These are phyloP conservation scores for Neomicropteryx cornuta DNA, from an alignment of 1,140 invertebrate species.

Conservation along the genomic window DNA sequence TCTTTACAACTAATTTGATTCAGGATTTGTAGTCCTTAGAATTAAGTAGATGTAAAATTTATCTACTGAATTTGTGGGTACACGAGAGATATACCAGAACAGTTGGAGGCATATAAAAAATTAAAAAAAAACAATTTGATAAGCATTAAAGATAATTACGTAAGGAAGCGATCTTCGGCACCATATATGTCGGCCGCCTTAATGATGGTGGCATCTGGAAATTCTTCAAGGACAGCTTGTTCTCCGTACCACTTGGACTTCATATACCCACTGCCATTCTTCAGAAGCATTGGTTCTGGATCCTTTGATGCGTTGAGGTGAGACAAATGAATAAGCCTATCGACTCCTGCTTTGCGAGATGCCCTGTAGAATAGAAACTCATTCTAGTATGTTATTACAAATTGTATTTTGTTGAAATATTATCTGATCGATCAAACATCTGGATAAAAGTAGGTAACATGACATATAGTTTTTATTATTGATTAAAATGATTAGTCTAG, in stretches of 20 bases:
- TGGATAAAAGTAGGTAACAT: no score
- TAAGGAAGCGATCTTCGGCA: constrained; percentile 74
- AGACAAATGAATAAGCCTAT: constrained; percentile 79
- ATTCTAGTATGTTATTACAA: no score
- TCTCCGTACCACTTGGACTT: constrained; percentile 75
- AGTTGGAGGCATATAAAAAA: background rate
- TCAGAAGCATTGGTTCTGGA: constrained; percentile 50
- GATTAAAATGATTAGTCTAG: no score
- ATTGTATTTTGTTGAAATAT: no score
- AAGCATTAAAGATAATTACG: constrained; percentile 28
- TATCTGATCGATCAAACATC: no score
- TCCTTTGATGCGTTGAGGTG: constrained; percentile 57
- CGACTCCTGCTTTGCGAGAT: constrained; percentile 62
- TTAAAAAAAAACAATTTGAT: background rate
- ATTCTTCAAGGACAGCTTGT: constrained; percentile 80
- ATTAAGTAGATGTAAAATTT: no score
- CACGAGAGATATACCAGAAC: background rate
- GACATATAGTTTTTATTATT: no score
- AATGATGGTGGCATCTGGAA: constrained; percentile 91
- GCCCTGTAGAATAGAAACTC: constrained; percentile 45
- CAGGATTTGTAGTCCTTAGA: no score
- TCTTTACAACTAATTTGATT: no score
- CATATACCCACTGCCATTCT: constrained; percentile 56
- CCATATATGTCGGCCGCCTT: constrained; percentile 87
- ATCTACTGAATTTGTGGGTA: background rate